phyloP scores from a whole-genome alignment of 37 sponge, comb jelly and placozoan species.

The Tethya wilhelma region DNA sequence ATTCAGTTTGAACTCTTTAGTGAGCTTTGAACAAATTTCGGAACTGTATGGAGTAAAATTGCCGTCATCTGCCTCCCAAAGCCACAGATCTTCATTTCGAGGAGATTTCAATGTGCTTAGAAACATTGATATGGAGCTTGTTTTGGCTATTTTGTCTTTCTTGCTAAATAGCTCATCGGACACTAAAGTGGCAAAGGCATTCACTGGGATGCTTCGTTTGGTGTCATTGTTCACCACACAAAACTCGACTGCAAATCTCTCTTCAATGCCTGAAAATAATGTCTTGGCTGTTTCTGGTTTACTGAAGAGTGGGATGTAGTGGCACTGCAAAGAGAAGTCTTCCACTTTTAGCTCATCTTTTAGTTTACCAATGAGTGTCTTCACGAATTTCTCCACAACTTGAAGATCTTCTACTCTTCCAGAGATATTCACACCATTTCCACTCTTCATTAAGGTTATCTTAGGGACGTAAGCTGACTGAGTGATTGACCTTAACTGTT shows the following conservation, averaged over 20 bases:
- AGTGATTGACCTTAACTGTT: no score
- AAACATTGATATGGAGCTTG: neutral
- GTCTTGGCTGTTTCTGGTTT: neutral
- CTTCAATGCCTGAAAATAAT: neutral
- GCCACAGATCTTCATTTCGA: neutral
- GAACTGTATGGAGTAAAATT: neutral
- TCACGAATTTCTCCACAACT: no score
- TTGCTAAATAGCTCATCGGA: no score
- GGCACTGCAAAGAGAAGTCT: neutral
- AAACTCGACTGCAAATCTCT: neutral
- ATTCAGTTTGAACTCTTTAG: neutral
- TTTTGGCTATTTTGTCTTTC: neutral
- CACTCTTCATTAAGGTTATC: no score
- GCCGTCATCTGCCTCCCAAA: neutral
- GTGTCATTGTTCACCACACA: no score
- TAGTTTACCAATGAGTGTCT: no score
- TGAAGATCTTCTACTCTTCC: no score
- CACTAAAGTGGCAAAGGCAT: no score
- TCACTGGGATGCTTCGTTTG: no score
- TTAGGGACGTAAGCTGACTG: no score
- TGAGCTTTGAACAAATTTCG: neutral
- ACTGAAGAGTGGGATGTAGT: slow-evolving; percentile 9
- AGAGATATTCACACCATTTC: no score
- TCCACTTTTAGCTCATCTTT: neutral
- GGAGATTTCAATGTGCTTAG: neutral